Evolutionary conservation across 1,140 invertebrate genomes (phyloP).

Genomic region (Sitobion miscanthi): DNA sequence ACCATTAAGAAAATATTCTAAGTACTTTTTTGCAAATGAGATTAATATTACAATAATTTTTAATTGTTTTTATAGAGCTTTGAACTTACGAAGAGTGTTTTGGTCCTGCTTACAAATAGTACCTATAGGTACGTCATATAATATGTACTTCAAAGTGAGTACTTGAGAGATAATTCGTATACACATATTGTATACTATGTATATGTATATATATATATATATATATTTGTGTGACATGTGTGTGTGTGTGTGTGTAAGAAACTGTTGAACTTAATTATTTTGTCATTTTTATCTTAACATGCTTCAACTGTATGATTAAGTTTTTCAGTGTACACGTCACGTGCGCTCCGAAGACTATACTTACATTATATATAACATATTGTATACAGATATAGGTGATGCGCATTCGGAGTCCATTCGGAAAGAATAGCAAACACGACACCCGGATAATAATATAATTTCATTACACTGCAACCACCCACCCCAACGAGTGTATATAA

Average conservation of each 20-base stretch:
- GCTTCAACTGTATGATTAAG: neutral
- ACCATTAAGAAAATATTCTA: no score
- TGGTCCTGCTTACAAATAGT: neutral
- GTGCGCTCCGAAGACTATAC: neutral
- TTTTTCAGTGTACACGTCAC: neutral
- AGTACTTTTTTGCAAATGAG: no score
- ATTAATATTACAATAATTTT: neutral
- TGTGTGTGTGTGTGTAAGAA: neutral
- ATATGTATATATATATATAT: neutral
- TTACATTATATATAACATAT: neutral
- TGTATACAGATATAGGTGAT: neutral
- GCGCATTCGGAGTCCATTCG: neutral
- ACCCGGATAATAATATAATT: conserved; percentile 41
- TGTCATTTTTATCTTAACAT: neutral
- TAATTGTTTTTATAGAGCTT: neutral
- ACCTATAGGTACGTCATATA: neutral
- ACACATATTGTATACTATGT: neutral
- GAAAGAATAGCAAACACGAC: conserved; percentile 31
- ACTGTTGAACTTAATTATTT: conserved; percentile 8
- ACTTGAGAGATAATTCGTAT: neutral
- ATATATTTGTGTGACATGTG: neutral
- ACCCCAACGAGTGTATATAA: neutral
- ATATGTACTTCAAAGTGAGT: neutral
- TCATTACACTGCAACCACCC: neutral
- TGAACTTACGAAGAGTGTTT: neutral